Evolutionary conservation across 1,140 invertebrate species (phyloP).

Genomic region (Semibalanus balanoides): DNA sequence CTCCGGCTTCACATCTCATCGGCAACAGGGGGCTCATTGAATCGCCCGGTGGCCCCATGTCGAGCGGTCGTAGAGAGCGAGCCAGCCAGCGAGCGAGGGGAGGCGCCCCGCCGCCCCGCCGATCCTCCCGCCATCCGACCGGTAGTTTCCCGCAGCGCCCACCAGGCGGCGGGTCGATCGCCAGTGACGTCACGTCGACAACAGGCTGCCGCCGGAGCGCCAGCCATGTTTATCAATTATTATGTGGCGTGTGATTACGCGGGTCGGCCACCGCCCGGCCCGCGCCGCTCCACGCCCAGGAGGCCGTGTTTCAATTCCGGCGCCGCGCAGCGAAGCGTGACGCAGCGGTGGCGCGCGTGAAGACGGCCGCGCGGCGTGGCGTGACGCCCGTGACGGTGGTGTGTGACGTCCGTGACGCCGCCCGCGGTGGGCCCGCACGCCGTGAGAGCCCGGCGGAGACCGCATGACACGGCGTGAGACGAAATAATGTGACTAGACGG

Average conservation of each 20-base stretch:
- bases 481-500: not conserved
- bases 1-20: not conserved
- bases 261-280: not conserved
- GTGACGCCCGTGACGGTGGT: not conserved
- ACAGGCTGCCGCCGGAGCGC: not conserved
- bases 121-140: not conserved
- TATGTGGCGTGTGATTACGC: not conserved
- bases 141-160: no score
- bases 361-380: not conserved
- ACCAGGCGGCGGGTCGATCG: not conserved
- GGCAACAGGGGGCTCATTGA: not conserved
- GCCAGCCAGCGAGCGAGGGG: not conserved
- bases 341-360: not conserved
- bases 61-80: not conserved
- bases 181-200: not conserved
- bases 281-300: no score
- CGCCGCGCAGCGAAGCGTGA: no score
- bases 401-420: no score
- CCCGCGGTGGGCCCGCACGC: no score
- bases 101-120: no score
- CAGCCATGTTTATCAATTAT: conserved; percentile 2
- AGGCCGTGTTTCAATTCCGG: not conserved
- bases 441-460: not conserved
- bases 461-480: not conserved
- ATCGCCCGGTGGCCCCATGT: not conserved